Evolutionary conservation across 2,888 invertebrate species (phyloP), one percentile per base, ranked within the genome.

Genomic region (Netelia melanura): DNA sequence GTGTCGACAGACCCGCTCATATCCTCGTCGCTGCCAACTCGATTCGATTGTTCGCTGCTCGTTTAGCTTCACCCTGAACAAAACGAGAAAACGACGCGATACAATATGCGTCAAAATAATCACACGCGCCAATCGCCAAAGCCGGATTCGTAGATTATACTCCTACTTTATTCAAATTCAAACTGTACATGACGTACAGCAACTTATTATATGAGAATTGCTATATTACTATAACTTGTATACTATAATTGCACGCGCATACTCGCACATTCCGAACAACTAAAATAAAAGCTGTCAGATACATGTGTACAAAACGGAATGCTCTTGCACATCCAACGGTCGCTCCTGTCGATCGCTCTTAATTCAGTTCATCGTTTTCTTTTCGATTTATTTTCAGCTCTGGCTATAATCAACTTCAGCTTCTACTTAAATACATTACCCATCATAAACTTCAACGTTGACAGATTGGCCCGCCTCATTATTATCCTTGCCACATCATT

Each of bases 1-100:
- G 23, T 62, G 71, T 79, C 38, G 79, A 85, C 65, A 81, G 81
- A 61, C 84, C 84, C 0, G 78, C 70, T 17, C 70, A 78, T 56
- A 25, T 83, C 56, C 10, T 64, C 5, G 70, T 83, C 54, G 71
- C 70, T n/a, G 54, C 76, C n/a, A 67, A 43, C 38, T 10, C 43
- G 17, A 48, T 56, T 21, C 10, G 56, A 38, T 43, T 79, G n/a
- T 83, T 83, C 58, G 17, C 11, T 17, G 79, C 78, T 38, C 58
- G 56, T 52, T 68, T 83, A 43, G 21, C 6, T 1, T 74, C 74
- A 54, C 78, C 83, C 3, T 74, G 54, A 74, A 23, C n/a, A 9
- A 58, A 58, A 58, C 17, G 23, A 23, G n/a, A 17, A 58, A 58
- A 21, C 5, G 30, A 25, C 3, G 14, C 9, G n/a, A 58, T 58